phyloP scores from a whole-genome alignment of 1,140 invertebrate genomes.

The Cherax destructor region DNA sequence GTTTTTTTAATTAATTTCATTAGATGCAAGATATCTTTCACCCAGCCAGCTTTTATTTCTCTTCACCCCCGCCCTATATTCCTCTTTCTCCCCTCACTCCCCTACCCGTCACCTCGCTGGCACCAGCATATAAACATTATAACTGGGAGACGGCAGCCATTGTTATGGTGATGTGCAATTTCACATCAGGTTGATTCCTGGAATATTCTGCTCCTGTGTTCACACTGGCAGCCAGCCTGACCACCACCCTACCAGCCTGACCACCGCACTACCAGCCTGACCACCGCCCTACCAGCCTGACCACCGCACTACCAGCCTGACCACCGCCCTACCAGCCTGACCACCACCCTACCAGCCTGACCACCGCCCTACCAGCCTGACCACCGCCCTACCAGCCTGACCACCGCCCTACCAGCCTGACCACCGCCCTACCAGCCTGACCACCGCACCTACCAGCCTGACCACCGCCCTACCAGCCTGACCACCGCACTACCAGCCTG shows the following conservation, averaged over 20 bases:
- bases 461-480: no score
- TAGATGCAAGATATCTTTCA: neutral
- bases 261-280: neutral
- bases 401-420: no score
- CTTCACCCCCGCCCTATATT: no score
- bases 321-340: no score
- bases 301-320: no score
- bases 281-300: neutral
- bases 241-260: neutral
- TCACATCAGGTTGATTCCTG: constrained; percentile 38
- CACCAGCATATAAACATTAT: constrained; percentile 11
- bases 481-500: no score
- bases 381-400: no score
- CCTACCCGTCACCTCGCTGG: neutral
- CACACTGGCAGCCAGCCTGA: neutral
- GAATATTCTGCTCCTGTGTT: constrained; percentile 15
- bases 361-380: no score
- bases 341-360: no score
- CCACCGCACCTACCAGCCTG: no score
- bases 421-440: no score
- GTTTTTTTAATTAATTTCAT: no score
- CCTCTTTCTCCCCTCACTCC: neutral
- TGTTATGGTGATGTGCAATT: constrained; percentile 46
- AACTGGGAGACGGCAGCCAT: constrained; percentile 8
- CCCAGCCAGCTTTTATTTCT: neutral